These are phyloP conservation scores for Lamellibrachia columna DNA, from an alignment of 2,888 invertebrate genomes.

Conservation along the genomic window DNA sequence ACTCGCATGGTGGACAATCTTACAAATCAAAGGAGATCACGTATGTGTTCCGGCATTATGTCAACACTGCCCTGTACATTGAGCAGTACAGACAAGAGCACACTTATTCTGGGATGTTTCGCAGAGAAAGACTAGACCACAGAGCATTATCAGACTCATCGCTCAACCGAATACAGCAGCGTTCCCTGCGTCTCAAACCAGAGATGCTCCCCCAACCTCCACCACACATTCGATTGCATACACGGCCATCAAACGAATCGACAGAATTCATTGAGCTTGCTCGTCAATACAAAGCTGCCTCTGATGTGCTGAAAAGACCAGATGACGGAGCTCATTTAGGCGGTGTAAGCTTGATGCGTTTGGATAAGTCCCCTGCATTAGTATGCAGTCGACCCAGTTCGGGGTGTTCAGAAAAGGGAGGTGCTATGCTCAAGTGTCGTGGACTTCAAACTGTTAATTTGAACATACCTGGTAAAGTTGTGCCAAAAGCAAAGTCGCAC, in stretches of 20 bases:
- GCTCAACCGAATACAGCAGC: not conserved
- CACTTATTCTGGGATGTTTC: slow-evolving; percentile 6
- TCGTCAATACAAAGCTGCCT: not conserved
- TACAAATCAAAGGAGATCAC: not conserved
- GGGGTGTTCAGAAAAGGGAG: not conserved
- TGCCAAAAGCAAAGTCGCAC: not conserved
- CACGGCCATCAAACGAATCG: not conserved
- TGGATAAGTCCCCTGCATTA: not conserved
- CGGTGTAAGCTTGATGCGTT: not conserved
- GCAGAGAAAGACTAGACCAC: not conserved
- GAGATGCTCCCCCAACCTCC: not conserved
- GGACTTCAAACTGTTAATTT: slow-evolving; percentile 3
- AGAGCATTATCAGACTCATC: not conserved
- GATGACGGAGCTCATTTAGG: not conserved
- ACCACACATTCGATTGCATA: not conserved
- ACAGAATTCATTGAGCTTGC: not conserved
- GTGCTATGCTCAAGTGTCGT: not conserved
- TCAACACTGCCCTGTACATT: not conserved
- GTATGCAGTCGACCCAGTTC: not conserved
- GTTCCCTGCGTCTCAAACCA: not conserved
- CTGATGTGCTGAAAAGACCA: not conserved
- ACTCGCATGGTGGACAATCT: not conserved
- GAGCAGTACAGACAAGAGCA: not conserved
- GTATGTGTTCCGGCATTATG: not conserved
- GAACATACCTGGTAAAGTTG: not conserved